Conservation (phyloP, 2,113 vertebrate species). For the Dascyllus trimaculatus region DNA sequence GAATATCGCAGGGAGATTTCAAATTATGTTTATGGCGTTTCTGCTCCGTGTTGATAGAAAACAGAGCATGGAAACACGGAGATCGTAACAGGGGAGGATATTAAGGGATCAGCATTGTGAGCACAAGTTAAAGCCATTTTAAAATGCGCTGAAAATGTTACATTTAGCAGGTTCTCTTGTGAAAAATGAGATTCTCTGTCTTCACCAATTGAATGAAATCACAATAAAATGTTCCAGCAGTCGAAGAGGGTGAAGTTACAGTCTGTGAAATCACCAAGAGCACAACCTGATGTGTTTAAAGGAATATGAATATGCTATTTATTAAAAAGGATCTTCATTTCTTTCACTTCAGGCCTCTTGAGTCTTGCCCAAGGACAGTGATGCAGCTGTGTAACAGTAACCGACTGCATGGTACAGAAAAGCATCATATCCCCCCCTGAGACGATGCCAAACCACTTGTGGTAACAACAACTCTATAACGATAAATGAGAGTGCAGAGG, state of each 20-base stretch:
- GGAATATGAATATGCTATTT: not conserved
- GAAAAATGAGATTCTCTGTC: not conserved
- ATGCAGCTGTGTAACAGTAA: constrained; percentile 68
- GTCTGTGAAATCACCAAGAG: not conserved
- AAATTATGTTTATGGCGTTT: constrained; percentile 28
- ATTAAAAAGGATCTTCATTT: not conserved
- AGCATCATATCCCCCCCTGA: constrained; percentile 53
- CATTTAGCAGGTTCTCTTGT: not conserved
- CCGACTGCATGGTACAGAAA: constrained; percentile 54
- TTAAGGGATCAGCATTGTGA: constrained; percentile 29
- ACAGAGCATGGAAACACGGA: not conserved
- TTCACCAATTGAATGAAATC: not conserved
- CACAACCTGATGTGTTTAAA: not conserved
- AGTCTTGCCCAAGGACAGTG: constrained; percentile 40
- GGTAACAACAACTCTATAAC: constrained; percentile 67
- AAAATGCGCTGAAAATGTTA: not conserved
- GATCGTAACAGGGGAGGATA: not conserved
- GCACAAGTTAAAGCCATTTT: constrained; percentile 2
- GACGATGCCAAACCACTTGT: constrained; percentile 75
- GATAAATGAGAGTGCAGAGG: constrained; percentile 57
- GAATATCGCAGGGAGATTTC: constrained; percentile 44
- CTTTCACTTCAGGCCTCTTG: constrained; percentile 4
- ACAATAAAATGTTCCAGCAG: not conserved
- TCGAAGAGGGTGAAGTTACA: not conserved
- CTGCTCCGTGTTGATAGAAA: constrained; percentile 46